phyloP scores from a whole-genome alignment of 2,888 invertebrate species.

The Iphiclides podalirius region DNA sequence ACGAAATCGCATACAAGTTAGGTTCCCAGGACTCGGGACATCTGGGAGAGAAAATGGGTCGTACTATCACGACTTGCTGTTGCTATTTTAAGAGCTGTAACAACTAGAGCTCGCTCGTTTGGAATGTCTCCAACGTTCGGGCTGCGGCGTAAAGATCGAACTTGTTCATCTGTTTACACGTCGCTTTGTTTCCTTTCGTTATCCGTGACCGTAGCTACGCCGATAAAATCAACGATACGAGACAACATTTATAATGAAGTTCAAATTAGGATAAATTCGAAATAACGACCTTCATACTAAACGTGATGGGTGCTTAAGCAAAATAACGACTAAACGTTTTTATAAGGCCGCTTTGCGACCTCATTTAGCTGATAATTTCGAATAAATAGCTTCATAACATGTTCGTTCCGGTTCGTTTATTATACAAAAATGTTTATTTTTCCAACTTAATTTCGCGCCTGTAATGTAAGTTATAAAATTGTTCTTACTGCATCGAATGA shows the following conservation, averaged over 20 bases:
- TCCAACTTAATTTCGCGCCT: slow-evolving; percentile 6
- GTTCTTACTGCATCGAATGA: neutral
- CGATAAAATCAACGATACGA: no score
- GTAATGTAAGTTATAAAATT: slow-evolving; percentile 5
- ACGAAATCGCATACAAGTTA: slow-evolving; percentile 31
- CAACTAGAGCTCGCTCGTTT: slow-evolving; percentile 63
- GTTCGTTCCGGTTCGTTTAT: no score
- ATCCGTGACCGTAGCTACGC: no score
- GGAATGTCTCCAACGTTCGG: slow-evolving; percentile 66
- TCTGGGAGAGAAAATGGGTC: slow-evolving; percentile 57
- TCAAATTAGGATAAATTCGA: no score
- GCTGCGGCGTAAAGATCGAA: slow-evolving; percentile 40
- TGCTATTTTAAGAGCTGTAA: slow-evolving; percentile 60
- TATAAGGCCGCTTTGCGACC: no score
- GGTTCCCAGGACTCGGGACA: slow-evolving; percentile 40
- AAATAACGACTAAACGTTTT: no score
- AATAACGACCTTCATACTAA: no score
- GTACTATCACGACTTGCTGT: slow-evolving; percentile 52
- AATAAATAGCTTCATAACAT: neutral
- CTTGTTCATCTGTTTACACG: slow-evolving; percentile 37
- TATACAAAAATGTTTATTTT: no score
- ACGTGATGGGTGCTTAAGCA: no score
- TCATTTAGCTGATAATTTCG: no score
- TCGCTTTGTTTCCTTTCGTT: slow-evolving; percentile 9
- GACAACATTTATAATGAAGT: neutral